phyloP scores from a whole-genome alignment of 2,888 invertebrate species.

The Tillus elongatus region DNA sequence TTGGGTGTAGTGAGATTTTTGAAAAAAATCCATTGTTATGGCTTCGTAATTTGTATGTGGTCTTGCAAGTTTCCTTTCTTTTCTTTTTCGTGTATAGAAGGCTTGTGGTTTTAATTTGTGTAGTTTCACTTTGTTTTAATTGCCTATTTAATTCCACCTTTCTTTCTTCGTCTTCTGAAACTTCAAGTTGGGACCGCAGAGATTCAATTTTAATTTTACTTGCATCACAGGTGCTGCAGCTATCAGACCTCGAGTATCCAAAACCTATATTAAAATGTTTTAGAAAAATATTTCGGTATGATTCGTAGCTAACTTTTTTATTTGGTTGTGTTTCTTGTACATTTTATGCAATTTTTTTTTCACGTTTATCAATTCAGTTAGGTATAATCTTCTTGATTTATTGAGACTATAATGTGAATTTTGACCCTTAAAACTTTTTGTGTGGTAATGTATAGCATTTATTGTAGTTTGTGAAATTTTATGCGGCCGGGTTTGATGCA shows the following conservation, averaged over 20 bases:
- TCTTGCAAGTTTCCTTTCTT: not conserved
- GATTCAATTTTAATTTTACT: too few species aligned
- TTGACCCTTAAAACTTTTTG: conserved; percentile 3
- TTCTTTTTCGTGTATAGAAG: too few species aligned
- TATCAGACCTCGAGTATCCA: too few species aligned
- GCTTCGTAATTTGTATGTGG: not conserved
- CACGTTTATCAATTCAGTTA: not conserved
- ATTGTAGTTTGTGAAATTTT: not conserved
- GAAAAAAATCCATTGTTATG: too few species aligned
- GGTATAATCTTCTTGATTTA: conserved; percentile 3
- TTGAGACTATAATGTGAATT: not conserved
- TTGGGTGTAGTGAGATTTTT: conserved; percentile 10
- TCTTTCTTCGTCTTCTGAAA: too few species aligned
- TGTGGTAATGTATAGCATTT: conserved; percentile 3
- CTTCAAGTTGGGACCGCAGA: too few species aligned
- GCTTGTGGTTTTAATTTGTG: too few species aligned
- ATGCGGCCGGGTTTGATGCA: conserved; percentile 2
- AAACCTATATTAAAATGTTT: not conserved
- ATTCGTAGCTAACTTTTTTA: conserved; percentile 1
- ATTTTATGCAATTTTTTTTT: conserved; percentile 1
- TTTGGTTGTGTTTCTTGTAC: not conserved
- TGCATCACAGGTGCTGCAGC: too few species aligned
- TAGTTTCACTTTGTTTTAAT: too few species aligned
- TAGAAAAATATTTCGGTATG: conserved; percentile 3
- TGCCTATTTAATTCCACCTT: too few species aligned